Percentiles rank a stretch among this genome's conserved stretches.
These are phyloP conservation scores for Hydrochoerus hydrochaeris DNA, from an alignment of 2,113 vertebrate genomes.

Conservation along the genomic window DNA sequence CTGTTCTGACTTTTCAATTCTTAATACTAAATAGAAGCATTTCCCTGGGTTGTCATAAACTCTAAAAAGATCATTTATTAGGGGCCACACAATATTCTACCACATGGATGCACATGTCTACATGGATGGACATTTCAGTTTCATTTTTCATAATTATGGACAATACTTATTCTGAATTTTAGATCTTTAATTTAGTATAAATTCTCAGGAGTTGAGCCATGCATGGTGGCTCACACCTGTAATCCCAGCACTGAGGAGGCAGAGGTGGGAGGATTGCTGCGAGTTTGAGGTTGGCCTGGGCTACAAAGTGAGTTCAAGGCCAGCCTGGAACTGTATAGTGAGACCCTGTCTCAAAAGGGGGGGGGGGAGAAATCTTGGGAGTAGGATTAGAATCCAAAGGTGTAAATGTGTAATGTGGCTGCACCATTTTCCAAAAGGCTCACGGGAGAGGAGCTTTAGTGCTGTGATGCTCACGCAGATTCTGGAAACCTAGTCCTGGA, in stretches of 20 bases:
- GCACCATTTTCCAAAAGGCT: not conserved
- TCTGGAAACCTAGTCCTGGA: not conserved
- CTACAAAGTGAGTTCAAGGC: too few species aligned
- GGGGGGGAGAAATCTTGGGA: not conserved
- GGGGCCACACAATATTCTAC: not conserved
- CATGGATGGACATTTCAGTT: not conserved
- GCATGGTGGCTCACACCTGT: too few species aligned
- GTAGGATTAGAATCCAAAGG: not conserved
- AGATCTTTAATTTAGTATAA: not conserved
- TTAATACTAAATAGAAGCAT: not conserved
- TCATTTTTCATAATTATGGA: not conserved
- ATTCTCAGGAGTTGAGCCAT: not conserved
- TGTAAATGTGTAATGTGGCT: not conserved
- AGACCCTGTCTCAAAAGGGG: too few species aligned
- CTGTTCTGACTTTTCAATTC: not conserved
- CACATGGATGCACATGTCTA: not conserved
- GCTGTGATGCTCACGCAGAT: not conserved
- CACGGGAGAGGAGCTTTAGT: not conserved
- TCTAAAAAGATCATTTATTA: not conserved
- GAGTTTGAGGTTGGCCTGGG: too few species aligned
- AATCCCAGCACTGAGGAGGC: too few species aligned
- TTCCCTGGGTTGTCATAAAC: not conserved
- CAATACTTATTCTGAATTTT: not conserved
- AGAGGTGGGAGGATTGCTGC: too few species aligned
- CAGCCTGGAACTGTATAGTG: too few species aligned